Percentiles rank a stretch among this genome's conserved stretches.
Evolutionary conservation across 2,888 invertebrate species (phyloP).

Genomic region (Ophioninae sp.): DNA sequence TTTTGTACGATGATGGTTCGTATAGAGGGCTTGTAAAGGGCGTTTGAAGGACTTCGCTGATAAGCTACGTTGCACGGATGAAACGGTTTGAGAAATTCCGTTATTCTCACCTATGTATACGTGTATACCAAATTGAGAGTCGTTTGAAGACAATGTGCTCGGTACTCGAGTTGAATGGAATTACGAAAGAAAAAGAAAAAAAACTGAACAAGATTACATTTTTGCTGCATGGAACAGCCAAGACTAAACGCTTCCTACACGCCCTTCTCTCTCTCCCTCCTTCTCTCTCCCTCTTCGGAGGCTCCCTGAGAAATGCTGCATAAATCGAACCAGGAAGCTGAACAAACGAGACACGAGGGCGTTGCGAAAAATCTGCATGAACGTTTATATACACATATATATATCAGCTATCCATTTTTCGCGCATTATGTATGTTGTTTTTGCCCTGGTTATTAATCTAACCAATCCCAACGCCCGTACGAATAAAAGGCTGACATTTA

Average conservation of each 20-base stretch:
- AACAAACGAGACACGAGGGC: constrained; percentile 24
- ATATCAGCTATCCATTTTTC: neutral
- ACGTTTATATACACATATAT: neutral
- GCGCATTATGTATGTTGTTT: neutral
- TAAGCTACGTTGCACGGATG: neutral
- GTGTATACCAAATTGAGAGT: constrained; percentile 42
- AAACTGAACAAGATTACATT: constrained; percentile 39
- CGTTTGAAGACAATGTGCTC: constrained; percentile 54
- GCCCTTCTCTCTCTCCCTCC: constrained; percentile 9
- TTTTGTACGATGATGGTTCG: neutral
- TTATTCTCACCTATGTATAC: neutral
- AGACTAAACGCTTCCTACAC: constrained; percentile 34
- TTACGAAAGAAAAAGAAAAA: constrained; percentile 26
- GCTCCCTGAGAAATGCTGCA: constrained; percentile 3
- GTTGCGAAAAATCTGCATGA: constrained; percentile 25
- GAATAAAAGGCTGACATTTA: neutral
- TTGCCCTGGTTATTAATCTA: neutral
- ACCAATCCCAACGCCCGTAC: neutral
- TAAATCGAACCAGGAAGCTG: constrained; percentile 52
- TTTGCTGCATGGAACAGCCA: constrained; percentile 49
- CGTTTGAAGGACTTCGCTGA: neutral
- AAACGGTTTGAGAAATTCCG: neutral
- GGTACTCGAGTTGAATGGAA: constrained; percentile 57
- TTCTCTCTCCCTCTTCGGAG: constrained; percentile 12
- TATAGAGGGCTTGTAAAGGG: neutral